These are phyloP conservation scores for Ditylenchus dipsaci DNA, from an alignment of 1,140 invertebrate species.

Conservation along the genomic window DNA sequence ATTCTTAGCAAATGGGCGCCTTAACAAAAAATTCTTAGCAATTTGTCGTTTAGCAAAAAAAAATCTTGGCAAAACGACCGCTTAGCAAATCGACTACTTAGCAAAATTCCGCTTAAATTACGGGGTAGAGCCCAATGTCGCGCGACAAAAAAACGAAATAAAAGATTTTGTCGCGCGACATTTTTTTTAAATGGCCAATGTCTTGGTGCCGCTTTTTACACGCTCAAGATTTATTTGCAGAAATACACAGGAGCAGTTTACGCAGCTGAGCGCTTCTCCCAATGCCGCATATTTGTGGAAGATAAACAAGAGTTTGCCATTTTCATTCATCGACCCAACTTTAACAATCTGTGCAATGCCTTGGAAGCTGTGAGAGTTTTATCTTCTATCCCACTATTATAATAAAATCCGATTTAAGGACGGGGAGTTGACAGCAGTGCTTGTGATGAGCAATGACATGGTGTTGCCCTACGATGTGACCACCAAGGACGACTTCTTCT, in stretches of 20 bases:
- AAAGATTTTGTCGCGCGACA: too few species aligned
- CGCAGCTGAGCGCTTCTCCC: slow-evolving; percentile 42
- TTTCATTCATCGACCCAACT: slow-evolving; percentile 37
- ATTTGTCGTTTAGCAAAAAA: too few species aligned
- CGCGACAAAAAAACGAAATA: too few species aligned
- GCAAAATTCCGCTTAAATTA: too few species aligned
- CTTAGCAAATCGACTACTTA: too few species aligned
- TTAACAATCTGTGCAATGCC: slow-evolving; percentile 43
- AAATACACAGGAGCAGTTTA: slow-evolving; percentile 43
- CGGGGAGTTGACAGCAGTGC: slow-evolving; percentile 31
- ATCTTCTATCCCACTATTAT: too few species aligned
- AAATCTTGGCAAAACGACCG: too few species aligned
- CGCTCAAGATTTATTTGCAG: slow-evolving; percentile 20
- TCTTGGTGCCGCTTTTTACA: not conserved
- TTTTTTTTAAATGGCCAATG: too few species aligned
- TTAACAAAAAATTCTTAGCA: too few species aligned
- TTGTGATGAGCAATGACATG: slow-evolving; percentile 48
- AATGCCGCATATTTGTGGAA: slow-evolving; percentile 42
- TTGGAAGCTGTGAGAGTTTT: slow-evolving; percentile 30
- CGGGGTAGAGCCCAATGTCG: too few species aligned
- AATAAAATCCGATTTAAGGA: slow-evolving; percentile 23
- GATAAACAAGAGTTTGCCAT: slow-evolving; percentile 31
- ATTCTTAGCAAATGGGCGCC: too few species aligned
- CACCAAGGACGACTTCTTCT: slow-evolving; percentile 51
- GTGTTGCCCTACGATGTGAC: slow-evolving; percentile 45